phyloP scores from a whole-genome alignment of 2,797 vertebrate genomes.

The Geotrypetes seraphini region DNA sequence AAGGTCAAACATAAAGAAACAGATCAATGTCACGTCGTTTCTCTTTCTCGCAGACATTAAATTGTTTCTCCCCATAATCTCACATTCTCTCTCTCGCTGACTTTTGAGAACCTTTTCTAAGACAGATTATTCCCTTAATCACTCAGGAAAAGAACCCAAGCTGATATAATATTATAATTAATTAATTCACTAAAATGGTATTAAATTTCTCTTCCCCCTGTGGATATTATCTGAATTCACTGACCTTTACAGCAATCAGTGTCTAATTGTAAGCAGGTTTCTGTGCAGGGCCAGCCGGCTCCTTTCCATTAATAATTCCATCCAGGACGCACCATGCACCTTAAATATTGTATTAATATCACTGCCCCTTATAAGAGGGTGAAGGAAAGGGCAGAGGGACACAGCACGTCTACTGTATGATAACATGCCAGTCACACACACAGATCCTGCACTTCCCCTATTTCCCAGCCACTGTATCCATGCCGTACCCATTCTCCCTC shows the following conservation, averaged over 20 bases:
- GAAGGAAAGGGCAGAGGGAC: conserved; percentile 20
- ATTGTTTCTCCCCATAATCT: no score
- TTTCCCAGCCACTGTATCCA: no score
- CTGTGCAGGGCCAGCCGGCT: conserved; percentile 80
- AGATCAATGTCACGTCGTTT: no score
- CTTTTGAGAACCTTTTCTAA: conserved; percentile 46
- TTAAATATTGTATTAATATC: conserved; percentile 72
- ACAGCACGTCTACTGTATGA: no score
- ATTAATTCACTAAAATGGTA: conserved; percentile 98
- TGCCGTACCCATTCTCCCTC: no score
- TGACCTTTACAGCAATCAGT: conserved; percentile 98
- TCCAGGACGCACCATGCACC: conserved; percentile 53
- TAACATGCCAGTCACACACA: no score
- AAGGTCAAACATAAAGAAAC: no score
- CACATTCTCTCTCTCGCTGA: conserved; percentile 22
- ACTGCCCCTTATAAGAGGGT: conserved; percentile 43
- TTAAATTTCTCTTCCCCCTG: conserved; percentile 96
- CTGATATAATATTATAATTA: conserved; percentile 99
- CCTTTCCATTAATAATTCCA: conserved; percentile 78
- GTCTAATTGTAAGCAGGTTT: conserved; percentile 92
- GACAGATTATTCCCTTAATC: conserved; percentile 86
- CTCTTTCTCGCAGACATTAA: no score
- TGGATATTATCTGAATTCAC: conserved; percentile 98
- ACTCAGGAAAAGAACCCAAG: conserved; percentile 94
- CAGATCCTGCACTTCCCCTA: no score